Evolutionary conservation across 1,140 invertebrate species (phyloP).

Genomic region (Calosoma granatense): DNA sequence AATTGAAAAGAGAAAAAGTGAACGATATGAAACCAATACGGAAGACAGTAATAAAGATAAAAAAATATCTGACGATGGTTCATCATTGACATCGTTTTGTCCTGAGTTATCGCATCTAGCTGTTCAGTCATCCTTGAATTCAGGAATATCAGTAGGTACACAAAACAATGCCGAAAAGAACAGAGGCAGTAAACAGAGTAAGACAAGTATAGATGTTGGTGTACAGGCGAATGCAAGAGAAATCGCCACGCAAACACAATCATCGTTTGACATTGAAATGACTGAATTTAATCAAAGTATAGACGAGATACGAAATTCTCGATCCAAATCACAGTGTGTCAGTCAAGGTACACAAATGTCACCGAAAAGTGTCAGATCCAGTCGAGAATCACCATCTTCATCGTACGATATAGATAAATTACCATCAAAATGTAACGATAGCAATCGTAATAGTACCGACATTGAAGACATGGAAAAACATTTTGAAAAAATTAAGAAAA

Average conservation of each 20-base stretch:
- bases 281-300: constrained; percentile 37
- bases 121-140: constrained; percentile 38
- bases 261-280: constrained; percentile 36
- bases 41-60: constrained; percentile 13
- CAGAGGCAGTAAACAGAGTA: constrained; percentile 26
- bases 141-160: constrained; percentile 35
- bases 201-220: constrained; percentile 38
- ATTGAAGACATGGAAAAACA: background rate
- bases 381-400: background rate
- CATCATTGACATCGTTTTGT: constrained; percentile 32
- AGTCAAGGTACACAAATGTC: constrained; percentile 35
- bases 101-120: constrained; percentile 30
- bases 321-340: constrained; percentile 27
- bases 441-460: background rate
- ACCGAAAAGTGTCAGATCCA: constrained; percentile 15
- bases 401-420: background rate
- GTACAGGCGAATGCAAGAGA: constrained; percentile 49
- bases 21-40: constrained; percentile 17
- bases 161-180: constrained; percentile 35
- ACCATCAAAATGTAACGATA: background rate
- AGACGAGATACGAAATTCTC: constrained; percentile 34
- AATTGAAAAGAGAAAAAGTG: constrained; percentile 24
- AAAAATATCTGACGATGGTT: constrained; percentile 23
- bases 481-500: background rate
- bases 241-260: constrained; percentile 43